Evolutionary conservation across 1,140 invertebrate species (phyloP).

Genomic region (Tetramorium parvispinum): DNA sequence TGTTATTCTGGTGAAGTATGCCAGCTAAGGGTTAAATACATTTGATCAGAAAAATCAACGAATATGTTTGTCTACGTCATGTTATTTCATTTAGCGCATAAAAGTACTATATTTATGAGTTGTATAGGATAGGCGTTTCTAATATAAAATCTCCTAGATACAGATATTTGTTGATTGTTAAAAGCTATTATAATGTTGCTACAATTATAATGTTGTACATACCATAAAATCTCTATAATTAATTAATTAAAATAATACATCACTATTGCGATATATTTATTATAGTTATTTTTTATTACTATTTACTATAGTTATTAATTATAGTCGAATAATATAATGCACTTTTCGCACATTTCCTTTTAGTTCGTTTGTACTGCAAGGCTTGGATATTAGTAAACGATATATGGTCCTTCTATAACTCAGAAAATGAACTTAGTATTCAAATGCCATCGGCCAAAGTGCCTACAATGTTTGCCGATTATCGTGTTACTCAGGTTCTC

Average conservation of each 20-base stretch:
- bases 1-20: too few species aligned
- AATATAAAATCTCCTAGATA: not conserved
- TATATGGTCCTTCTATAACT: not conserved
- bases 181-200: too few species aligned
- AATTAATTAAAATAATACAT: not conserved
- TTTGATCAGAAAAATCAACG: not conserved
- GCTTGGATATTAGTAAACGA: not conserved
- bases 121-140: not conserved
- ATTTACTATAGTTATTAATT: not conserved
- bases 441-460: too few species aligned
- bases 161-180: not conserved
- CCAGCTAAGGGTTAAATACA: not conserved
- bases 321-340: not conserved
- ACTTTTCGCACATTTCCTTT: not conserved
- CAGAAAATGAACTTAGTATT: not conserved
- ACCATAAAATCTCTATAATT: too few species aligned
- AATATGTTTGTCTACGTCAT: not conserved
- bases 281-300: too few species aligned
- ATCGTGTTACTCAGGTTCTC: not conserved
- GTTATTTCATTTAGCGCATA: not conserved
- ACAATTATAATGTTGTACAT: too few species aligned
- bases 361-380: not conserved
- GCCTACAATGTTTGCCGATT: not conserved
- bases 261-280: not conserved
- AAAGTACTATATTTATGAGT: not conserved